phyloP scores from a whole-genome alignment of 2,888 invertebrate genomes.

The Globia sparganii region DNA sequence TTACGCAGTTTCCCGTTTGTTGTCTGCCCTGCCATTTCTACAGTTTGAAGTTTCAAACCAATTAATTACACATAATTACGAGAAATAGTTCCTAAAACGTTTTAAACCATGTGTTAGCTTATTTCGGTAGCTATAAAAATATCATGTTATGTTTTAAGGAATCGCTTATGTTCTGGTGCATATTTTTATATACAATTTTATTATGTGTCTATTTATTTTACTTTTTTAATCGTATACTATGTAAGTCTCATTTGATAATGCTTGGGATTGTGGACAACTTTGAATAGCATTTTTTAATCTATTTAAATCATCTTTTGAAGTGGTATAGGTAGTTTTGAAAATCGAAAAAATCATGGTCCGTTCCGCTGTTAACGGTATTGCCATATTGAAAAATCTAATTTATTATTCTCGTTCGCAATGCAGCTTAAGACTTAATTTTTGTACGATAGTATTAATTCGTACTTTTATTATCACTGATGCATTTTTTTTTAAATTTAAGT shows the following conservation, averaged over 20 bases:
- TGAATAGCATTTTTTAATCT: background rate
- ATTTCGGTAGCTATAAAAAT: conserved; percentile 61
- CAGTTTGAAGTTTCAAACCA: conserved; percentile 35
- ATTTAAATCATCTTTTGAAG: background rate
- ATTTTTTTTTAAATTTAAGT: background rate
- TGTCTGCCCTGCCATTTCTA: background rate
- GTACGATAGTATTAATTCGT: background rate
- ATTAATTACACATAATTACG: conserved; percentile 34
- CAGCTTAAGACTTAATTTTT: background rate
- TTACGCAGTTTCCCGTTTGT: background rate
- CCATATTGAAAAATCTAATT: background rate
- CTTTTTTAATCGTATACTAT: conserved; percentile 60
- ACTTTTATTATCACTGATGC: background rate
- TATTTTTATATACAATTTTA: conserved; percentile 65
- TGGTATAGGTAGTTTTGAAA: too few relatives aligned
- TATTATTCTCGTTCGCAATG: background rate
- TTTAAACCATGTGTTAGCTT: conserved; percentile 63
- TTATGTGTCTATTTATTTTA: conserved; percentile 69
- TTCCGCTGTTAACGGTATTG: background rate
- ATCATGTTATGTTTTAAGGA: conserved; percentile 57
- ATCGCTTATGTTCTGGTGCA: conserved; percentile 64
- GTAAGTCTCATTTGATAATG: conserved; percentile 47
- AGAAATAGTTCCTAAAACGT: conserved; percentile 68
- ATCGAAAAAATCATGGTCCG: too few relatives aligned
- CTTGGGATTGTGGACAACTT: conserved; percentile 5